Conservation (phyloP, 2,888 invertebrate genomes). For the Agonopterix alstromeriana region DNA sequence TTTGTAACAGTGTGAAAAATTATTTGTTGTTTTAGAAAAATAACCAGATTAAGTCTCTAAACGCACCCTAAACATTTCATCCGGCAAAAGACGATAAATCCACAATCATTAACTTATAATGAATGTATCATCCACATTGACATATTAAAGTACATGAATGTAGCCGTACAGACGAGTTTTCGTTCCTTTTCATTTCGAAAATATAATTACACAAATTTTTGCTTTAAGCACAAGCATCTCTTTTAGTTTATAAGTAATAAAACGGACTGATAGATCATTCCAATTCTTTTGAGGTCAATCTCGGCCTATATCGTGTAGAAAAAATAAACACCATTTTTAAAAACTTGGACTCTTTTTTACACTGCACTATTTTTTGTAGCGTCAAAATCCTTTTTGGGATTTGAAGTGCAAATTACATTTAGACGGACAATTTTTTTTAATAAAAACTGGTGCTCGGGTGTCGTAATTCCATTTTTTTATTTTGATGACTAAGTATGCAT, state of each 20-base stretch:
- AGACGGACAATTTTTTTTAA: conserved; percentile 1
- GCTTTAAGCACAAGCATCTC: conserved; percentile 9
- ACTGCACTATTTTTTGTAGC: conserved; percentile 8
- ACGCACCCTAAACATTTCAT: conserved; percentile 4
- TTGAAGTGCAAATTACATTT: not conserved
- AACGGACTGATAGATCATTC: conserved; percentile 34
- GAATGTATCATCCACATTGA: conserved; percentile 22
- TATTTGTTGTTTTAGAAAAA: too few relatives aligned
- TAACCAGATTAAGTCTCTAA: too few relatives aligned
- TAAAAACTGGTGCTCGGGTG: conserved; percentile 27
- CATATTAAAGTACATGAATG: conserved; percentile 25
- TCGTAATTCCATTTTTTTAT: conserved; percentile 14
- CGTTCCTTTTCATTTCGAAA: conserved; percentile 2
- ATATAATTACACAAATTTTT: conserved; percentile 7
- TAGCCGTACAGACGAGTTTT: conserved; percentile 22
- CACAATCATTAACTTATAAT: conserved; percentile 9
- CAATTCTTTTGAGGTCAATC: conserved; percentile 13
- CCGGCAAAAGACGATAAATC: conserved; percentile 22
- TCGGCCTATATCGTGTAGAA: conserved; percentile 20
- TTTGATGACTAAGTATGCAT: conserved; percentile 29
- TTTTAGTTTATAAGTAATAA: conserved; percentile 21
- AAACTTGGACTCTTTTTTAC: conserved; percentile 13
- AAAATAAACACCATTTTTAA: conserved; percentile 18
- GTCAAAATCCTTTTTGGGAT: conserved; percentile 13
- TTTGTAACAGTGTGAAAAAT: too few relatives aligned